These are phyloP conservation scores for Bactericera cockerelli DNA, from an alignment of 1,140 invertebrate species.

Conservation along the genomic window DNA sequence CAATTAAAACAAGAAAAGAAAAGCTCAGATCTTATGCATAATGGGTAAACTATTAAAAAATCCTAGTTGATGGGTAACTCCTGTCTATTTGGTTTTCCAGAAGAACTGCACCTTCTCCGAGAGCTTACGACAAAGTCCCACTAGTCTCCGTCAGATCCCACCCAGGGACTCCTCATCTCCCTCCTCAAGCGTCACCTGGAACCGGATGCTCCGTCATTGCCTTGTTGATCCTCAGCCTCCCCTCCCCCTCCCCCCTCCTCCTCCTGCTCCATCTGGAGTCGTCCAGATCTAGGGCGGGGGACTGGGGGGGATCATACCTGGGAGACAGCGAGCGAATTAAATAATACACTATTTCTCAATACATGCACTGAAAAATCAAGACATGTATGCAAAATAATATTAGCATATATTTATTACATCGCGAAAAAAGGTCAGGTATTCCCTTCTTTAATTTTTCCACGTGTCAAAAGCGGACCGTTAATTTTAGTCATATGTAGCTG, in stretches of 20 bases:
- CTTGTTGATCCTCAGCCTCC: constrained; percentile 15
- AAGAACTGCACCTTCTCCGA: constrained; percentile 67
- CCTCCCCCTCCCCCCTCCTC: constrained; percentile 21
- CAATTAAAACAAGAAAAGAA: background rate
- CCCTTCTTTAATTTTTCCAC: no score
- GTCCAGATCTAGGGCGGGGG: constrained; percentile 27
- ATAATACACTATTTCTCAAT: no score
- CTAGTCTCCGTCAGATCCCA: constrained; percentile 76
- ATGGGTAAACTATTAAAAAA: no score
- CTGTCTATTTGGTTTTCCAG: constrained; percentile 35
- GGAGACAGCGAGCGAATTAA: background rate
- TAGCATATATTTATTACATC: no score
- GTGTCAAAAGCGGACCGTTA: no score
- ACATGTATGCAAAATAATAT: no score
- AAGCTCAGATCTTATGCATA: background rate
- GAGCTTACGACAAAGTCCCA: constrained; percentile 67
- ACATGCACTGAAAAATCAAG: no score
- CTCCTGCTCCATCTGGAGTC: constrained; percentile 19
- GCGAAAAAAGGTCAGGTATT: no score
- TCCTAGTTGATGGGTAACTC: no score
- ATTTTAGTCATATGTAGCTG: no score
- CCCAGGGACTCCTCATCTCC: constrained; percentile 40
- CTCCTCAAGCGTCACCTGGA: constrained; percentile 72
- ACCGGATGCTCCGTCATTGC: constrained; percentile 27
- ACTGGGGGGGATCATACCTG: constrained; percentile 39